Base-by-base conservation (phyloP, 2,113 vertebrate species). In the Phodopus roborovskii region DNA sequence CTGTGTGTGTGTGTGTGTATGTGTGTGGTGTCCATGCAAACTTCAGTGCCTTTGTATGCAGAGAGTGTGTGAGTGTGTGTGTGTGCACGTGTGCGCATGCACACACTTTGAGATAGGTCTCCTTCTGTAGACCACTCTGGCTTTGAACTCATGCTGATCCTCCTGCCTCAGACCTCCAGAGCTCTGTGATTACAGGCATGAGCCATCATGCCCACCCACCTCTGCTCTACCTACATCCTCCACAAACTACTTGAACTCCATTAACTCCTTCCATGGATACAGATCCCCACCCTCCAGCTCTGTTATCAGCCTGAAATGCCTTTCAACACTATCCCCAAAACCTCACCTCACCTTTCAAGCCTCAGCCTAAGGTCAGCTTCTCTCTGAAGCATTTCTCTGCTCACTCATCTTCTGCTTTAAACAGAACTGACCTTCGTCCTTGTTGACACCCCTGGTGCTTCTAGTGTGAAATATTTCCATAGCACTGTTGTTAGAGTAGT, bases 321-420 rank as follows among this genome's bases (percentile, higher is more conserved):
- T 95, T 95, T 93, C 74, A 87, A 12, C 90, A 91, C 64, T 53
- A 26, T 9, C 42, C 33, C n/a, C 45, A 60, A 88, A 73, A 56
- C 58, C 60, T n/a, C 20, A 4, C 13, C 62, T 77, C 92, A 8
- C 56, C 64, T 36, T 64, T 36, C 22, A 13, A 9, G 45, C 56
- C 74, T 90, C 92, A 70, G 4, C 48, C 70, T 66, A 22, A 45
- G 39, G 39, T 22, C 10, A 28, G 53, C 71, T 75, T 95, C 86
- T 58, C 91, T 79, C 90, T 42, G 86, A 86, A 94, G 78, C 2
- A 20, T 39, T 86, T 60, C 70, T 53, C 78, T 66, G 53, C 48
- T 53, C 62, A 20, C 53, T 22, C 26, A 64, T 71, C 74, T 90
- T 96, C 87, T 56, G 68, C 33, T 15, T 36, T 86, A 91, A 79